Percentiles rank a stretch among this genome's conserved stretches.
phyloP scores from a whole-genome alignment of 2,888 invertebrate genomes.

The Axea sp. region DNA sequence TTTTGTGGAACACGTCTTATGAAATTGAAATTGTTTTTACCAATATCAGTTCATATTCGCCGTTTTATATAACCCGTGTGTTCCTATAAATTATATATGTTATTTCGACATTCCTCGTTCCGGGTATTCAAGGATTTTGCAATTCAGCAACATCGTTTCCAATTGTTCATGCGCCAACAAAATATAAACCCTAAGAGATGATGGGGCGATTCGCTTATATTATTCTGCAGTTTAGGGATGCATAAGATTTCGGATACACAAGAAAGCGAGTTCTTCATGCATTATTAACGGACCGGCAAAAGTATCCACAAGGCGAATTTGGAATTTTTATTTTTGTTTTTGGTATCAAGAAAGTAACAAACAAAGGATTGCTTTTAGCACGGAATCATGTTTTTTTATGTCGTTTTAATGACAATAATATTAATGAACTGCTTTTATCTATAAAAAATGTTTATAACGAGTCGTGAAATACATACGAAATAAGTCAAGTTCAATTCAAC shows the following conservation, averaged over 20 bases:
- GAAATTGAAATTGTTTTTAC: too few relatives aligned
- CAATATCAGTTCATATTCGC: slow-evolving; percentile 14
- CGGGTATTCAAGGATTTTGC: slow-evolving; percentile 12
- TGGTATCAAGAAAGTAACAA: too few relatives aligned
- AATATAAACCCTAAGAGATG: slow-evolving; percentile 30
- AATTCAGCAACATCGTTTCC: slow-evolving; percentile 30
- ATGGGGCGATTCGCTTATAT: slow-evolving; percentile 43
- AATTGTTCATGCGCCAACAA: slow-evolving; percentile 20
- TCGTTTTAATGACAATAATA: too few relatives aligned
- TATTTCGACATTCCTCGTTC: not conserved
- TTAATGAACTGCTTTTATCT: too few relatives aligned
- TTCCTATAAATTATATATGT: slow-evolving; percentile 11
- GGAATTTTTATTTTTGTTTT: slow-evolving; percentile 1
- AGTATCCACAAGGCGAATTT: too few relatives aligned
- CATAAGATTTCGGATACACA: slow-evolving; percentile 50
- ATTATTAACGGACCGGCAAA: slow-evolving; percentile 45
- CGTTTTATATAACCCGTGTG: slow-evolving; percentile 10
- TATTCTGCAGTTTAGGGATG: slow-evolving; percentile 43
- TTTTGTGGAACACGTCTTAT: too few relatives aligned
- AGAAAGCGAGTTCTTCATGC: slow-evolving; percentile 50
- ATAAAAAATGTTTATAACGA: too few relatives aligned
- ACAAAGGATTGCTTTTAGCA: too few relatives aligned
- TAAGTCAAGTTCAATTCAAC: too few relatives aligned
- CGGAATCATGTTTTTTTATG: too few relatives aligned
- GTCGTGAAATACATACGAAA: too few relatives aligned